Base-by-base conservation (phyloP, 2,888 invertebrate genomes). In the Panzeria rudis region DNA sequence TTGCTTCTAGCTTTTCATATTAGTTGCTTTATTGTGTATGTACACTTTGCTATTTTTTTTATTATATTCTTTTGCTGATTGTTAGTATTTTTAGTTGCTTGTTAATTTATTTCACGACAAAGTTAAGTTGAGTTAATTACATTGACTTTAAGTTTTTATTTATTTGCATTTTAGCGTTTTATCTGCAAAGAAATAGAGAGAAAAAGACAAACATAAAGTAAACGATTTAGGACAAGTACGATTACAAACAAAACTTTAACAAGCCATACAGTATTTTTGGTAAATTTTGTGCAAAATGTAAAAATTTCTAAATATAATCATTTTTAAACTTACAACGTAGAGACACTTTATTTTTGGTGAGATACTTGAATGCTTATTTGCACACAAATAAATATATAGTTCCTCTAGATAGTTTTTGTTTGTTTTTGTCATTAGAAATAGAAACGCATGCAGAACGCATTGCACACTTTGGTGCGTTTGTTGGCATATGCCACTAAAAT, bases 101-200 rank as follows among this genome's bases (percentile, higher is more conserved):
- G 81, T 78, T 81, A 81, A 78, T 82, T 79, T 59, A 54, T 66
- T 72, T 66, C 66, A 38, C 66, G 59, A 82, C 82, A 82, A 71
- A 64, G 79, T 75, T 73, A 52, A 79, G 56, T 71, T 77, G 66
- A 80, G 84, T 81, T 84, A 84, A 82, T 82, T 76, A 82, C 81
- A 85, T 85, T 77, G 73, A 78, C 61, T 71, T 56, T 77, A 25
- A 15, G 20, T 59, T 75, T 44, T 71, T 41, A 41, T 62, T 62
- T 78, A 50, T 62, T 62, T 50, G 72, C 66, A 44, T 59, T 52
- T 78, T 81, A 85, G 81, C 84, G 50, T 64, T 81, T 73, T 61
- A 82, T 85, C 85, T 85, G 85, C 78, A 85, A 85, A 77, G 76
- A 82, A 77, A 82, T 47, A 80, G 50, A 80, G 50, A 71, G 47